Conservation (phyloP, 2,797 vertebrate genomes). For the Hyperoplus lanceolatus region DNA sequence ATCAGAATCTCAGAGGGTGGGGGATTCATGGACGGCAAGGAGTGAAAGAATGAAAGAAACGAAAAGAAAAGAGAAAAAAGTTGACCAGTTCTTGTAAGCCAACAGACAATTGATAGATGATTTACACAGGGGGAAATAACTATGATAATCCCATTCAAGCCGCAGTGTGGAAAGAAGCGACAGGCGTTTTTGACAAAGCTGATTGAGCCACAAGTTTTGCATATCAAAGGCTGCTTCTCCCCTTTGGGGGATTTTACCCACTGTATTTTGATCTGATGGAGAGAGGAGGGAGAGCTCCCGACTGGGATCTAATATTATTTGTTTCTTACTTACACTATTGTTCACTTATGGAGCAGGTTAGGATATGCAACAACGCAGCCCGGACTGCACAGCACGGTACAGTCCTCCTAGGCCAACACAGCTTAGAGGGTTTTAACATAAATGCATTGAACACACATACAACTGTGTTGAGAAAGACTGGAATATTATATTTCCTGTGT, state of each 20-base stretch:
- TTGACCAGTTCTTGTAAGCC: constrained; percentile 33
- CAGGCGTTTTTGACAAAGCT: constrained; percentile 62
- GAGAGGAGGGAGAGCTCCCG: constrained; percentile 18
- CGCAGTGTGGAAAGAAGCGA: constrained; percentile 44
- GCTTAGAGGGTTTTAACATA: constrained; percentile 33
- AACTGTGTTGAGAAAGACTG: constrained; percentile 16
- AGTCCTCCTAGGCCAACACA: constrained; percentile 9
- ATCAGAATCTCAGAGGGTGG: constrained; percentile 19
- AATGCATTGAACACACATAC: constrained; percentile 27
- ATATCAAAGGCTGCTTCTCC: constrained; percentile 73
- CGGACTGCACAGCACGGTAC: constrained; percentile 5
- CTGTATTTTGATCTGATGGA: constrained; percentile 59
- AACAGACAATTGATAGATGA: constrained; percentile 51
- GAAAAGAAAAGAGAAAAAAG: constrained; percentile 18
- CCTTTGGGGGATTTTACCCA: constrained; percentile 59
- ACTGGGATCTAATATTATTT: constrained; percentile 43
- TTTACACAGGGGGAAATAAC: constrained; percentile 58
- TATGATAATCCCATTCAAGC: constrained; percentile 71
- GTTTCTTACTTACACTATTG: constrained; percentile 35
- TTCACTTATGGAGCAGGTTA: constrained; percentile 31
- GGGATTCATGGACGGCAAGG: neutral
- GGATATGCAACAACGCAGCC: constrained; percentile 17
- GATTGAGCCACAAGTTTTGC: constrained; percentile 67
- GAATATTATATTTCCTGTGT: constrained; percentile 14
- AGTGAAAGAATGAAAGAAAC: neutral